Evolutionary conservation across 2,888 invertebrate species (phyloP).

Genomic region (Scotopteryx bipunctaria): DNA sequence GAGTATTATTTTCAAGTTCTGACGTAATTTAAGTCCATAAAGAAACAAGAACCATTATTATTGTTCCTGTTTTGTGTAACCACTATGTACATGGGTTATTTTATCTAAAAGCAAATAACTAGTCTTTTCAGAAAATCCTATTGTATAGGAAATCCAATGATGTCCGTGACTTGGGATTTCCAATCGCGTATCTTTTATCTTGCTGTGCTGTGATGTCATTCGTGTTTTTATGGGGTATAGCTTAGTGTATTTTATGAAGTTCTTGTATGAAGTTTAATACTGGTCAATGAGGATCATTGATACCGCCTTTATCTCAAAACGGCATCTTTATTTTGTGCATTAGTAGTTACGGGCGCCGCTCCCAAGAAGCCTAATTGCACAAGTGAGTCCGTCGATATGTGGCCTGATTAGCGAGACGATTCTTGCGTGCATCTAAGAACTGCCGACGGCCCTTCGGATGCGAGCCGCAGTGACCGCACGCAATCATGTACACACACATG

Average conservation of each 20-base stretch:
- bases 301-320: slow-evolving; percentile 14
- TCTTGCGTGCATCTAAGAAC: slow-evolving; percentile 68
- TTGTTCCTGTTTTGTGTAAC: not conserved
- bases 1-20: slow-evolving; percentile 10
- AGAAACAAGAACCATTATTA: slow-evolving; percentile 4
- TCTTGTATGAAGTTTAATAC: not conserved
- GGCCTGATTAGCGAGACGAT: slow-evolving; percentile 72
- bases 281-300: slow-evolving; percentile 11
- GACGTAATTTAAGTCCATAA: slow-evolving; percentile 15
- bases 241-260: not conserved
- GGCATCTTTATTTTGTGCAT: slow-evolving; percentile 41
- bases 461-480: slow-evolving; percentile 52
- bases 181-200: slow-evolving; percentile 20
- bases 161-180: slow-evolving; percentile 25
- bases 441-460: slow-evolving; percentile 53
- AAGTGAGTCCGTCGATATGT: slow-evolving; percentile 65
- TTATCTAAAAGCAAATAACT: not conserved
- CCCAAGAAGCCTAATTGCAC: slow-evolving; percentile 72
- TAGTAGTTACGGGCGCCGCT: slow-evolving; percentile 52
- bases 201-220: slow-evolving; percentile 22
- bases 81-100: not conserved
- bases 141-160: slow-evolving; percentile 6
- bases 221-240: not conserved
- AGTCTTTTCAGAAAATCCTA: too few species aligned
- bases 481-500: slow-evolving; percentile 58